A percentile compares a stretch with the other conserved stretches of the same genome.
Conservation (phyloP, 2,797 vertebrate species). For the Melanotaenia trifasciata region DNA sequence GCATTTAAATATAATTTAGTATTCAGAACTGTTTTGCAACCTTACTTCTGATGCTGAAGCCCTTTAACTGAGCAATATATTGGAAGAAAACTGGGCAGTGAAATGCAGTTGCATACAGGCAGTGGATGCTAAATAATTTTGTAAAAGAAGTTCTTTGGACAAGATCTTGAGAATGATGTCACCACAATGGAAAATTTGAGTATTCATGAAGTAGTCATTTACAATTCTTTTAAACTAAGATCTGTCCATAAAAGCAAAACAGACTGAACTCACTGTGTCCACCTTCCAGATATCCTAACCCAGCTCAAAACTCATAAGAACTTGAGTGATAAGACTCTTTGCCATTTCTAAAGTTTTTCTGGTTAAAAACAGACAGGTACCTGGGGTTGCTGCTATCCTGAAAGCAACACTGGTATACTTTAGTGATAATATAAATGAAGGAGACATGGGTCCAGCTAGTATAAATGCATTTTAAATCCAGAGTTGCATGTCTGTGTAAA, state of each 20-base stretch:
- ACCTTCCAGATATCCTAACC: background rate
- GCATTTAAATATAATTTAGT: background rate
- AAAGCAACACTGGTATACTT: no score
- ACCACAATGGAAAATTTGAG: background rate
- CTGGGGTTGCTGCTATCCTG: background rate
- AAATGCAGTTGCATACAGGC: background rate
- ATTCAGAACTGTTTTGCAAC: background rate
- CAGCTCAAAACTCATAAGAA: background rate
- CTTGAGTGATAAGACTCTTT: background rate
- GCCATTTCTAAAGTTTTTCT: background rate
- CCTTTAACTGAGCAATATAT: no score
- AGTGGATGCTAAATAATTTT: background rate
- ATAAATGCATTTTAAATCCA: conserved; percentile 17
- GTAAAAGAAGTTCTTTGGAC: background rate
- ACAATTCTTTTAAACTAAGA: background rate
- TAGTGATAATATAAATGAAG: no score
- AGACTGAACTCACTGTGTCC: background rate
- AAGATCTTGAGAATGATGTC: background rate
- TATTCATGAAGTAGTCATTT: background rate
- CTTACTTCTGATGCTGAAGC: background rate
- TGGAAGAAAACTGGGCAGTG: no score
- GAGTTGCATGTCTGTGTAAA: conserved; percentile 23
- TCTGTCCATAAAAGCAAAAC: background rate
- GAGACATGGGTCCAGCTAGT: background rate
- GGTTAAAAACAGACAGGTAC: background rate